Evolutionary conservation across 2,113 vertebrate species (phyloP), one percentile per base, ranked within the genome.

Genomic region (Platichthys stellatus): DNA sequence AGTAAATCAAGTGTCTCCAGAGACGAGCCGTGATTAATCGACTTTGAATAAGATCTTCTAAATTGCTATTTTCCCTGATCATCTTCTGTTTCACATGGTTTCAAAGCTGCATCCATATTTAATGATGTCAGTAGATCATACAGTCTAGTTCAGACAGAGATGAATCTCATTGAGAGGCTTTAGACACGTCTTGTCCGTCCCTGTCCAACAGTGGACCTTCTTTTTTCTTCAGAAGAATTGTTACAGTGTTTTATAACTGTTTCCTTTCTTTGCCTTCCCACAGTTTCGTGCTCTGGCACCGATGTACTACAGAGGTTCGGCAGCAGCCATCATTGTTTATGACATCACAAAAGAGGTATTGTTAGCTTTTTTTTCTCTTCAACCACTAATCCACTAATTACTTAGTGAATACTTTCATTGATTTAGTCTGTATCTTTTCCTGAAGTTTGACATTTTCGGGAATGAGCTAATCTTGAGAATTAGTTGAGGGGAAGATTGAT

Each of bases 281-380:
- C 89, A 99, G 98, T 99, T 99, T 14, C 96, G 98, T 82, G 97
- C 98, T 77, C 93, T 99, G 88, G 98, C 98, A 0, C 98, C 98
- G 0, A 99, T 99, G 98, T 99, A 99, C 92, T 99, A 99, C 89
- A 95, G 98, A 92, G 98, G 98, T 2, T 99, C 98, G 14, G 96
- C 98, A 12, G 98, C 98, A 9, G 98, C 98, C 64, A 96, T 99
- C 61, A 98, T 99, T 77, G 98, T 98, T 23, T 99, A 99, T 82
- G 98, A 99, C 87, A 98, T 99, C 95, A 99, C 98, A 31, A 99
- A 99, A 94, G 98, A 99, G 95, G 98, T 99, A 95, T 58, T 74
- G 56, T 73, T 60, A 74, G 18, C 24, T 51, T 80, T 71, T 72
- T 56, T 80, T 71, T 64, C 20, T 61, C 54, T 45, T 59, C 12